phyloP scores from a whole-genome alignment of 1,140 invertebrate genomes.

The Pseudomyrmex flavicornis region DNA sequence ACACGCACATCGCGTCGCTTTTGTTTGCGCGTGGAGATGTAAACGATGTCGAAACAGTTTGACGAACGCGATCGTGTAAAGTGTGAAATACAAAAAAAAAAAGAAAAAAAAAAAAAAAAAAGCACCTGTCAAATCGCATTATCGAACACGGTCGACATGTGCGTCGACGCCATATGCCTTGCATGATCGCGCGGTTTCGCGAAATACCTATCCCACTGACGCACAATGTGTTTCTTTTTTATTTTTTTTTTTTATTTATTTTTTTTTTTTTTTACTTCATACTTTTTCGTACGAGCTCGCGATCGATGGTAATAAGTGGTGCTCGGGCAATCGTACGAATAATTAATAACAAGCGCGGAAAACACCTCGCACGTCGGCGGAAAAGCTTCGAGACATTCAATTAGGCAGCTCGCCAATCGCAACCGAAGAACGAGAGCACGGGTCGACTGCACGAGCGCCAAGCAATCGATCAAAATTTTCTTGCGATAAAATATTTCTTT shows the following conservation, averaged over 20 bases:
- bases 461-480: slow-evolving; percentile 66
- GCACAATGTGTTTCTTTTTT: neutral
- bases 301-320: slow-evolving; percentile 30
- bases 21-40: slow-evolving; percentile 46
- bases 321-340: slow-evolving; percentile 49
- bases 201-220: slow-evolving; percentile 34
- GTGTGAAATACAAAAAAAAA: slow-evolving; percentile 56
- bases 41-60: slow-evolving; percentile 63
- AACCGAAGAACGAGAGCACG: slow-evolving; percentile 37
- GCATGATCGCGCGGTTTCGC: slow-evolving; percentile 51
- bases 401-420: slow-evolving; percentile 72
- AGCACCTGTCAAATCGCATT: slow-evolving; percentile 72
- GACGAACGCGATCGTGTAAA: slow-evolving; percentile 65
- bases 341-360: slow-evolving; percentile 64
- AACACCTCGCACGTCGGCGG: slow-evolving; percentile 48
- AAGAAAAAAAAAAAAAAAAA: no score
- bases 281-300: neutral
- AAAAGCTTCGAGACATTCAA: slow-evolving; percentile 72
- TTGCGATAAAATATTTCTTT: slow-evolving; percentile 49
- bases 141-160: slow-evolving; percentile 59
- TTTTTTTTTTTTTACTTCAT: neutral
- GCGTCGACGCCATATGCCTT: slow-evolving; percentile 41
- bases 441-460: slow-evolving; percentile 65
- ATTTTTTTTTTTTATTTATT: slow-evolving; percentile 3
- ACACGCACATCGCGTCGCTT: neutral